These are phyloP conservation scores for Poeciliopsis presidionis DNA, from an alignment of 2,797 vertebrate genomes.

Conservation along the genomic window DNA sequence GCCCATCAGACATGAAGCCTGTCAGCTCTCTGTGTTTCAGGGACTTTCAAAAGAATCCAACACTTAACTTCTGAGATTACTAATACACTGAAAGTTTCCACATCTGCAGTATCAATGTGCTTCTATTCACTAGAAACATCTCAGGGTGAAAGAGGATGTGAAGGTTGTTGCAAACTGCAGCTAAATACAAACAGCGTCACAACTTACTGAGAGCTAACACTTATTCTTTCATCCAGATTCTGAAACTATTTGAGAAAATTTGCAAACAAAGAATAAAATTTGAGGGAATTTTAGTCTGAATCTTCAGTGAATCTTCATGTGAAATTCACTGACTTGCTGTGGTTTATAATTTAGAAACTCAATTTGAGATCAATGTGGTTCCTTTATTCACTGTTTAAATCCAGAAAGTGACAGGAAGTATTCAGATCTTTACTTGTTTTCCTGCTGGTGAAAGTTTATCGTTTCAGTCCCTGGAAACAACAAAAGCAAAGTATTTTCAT, in stretches of 20 bases:
- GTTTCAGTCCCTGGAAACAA: background rate
- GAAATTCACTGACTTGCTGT: background rate
- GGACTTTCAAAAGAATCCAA: constrained; percentile 8
- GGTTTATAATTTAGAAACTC: background rate
- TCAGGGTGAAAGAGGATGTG: background rate
- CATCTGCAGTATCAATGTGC: background rate
- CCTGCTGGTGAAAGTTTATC: background rate
- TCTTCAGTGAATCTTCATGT: constrained; percentile 8
- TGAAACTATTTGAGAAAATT: background rate
- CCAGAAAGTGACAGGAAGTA: background rate
- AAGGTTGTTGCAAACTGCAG: background rate
- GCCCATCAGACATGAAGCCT: constrained; percentile 8
- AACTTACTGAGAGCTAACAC: background rate
- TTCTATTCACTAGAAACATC: background rate
- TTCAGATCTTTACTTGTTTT: background rate
- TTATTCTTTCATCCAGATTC: background rate
- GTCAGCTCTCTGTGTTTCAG: background rate
- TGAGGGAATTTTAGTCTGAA: background rate
- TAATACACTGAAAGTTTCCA: background rate
- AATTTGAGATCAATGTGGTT: background rate
- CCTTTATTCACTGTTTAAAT: background rate
- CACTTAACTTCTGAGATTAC: background rate
- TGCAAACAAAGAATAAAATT: background rate
- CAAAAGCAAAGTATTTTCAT: background rate
- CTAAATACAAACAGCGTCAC: background rate